Evolutionary conservation across 1,140 invertebrate species (phyloP).

Genomic region (Acromyrmex echinatior): DNA sequence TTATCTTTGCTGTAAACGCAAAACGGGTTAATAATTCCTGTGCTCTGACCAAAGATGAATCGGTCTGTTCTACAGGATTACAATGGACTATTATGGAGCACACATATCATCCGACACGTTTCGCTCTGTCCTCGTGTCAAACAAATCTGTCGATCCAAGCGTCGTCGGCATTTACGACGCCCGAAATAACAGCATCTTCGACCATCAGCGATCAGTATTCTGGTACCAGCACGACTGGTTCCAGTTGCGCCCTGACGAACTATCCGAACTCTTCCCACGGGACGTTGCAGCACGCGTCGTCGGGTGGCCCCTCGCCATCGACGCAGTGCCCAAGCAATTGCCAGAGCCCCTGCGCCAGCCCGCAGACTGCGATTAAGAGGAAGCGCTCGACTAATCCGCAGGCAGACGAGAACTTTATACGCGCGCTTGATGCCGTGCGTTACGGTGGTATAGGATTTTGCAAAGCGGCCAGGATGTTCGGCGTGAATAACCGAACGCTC

Average conservation of each 20-base stretch:
- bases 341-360: slow-evolving; percentile 84
- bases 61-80: slow-evolving; percentile 89
- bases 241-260: slow-evolving; percentile 81
- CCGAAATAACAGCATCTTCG: slow-evolving; percentile 84
- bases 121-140: slow-evolving; percentile 88
- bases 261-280: slow-evolving; percentile 82
- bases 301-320: slow-evolving; percentile 77
- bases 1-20: slow-evolving; percentile 46
- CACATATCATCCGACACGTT: slow-evolving; percentile 88
- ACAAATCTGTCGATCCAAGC: slow-evolving; percentile 87
- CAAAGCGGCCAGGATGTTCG: slow-evolving; percentile 93
- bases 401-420: slow-evolving; percentile 92
- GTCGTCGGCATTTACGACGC: slow-evolving; percentile 84
- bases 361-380: slow-evolving; percentile 85
- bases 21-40: slow-evolving; percentile 72
- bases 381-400: slow-evolving; percentile 91
- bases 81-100: slow-evolving; percentile 91
- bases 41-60: slow-evolving; percentile 80
- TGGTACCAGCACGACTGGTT: slow-evolving; percentile 78
- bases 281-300: slow-evolving; percentile 74
- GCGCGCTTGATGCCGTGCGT: slow-evolving; percentile 92
- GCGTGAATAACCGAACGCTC: slow-evolving; percentile 93
- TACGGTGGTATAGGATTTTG: slow-evolving; percentile 94
- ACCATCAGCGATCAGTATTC: slow-evolving; percentile 82
- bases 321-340: slow-evolving; percentile 82